phyloP scores from a whole-genome alignment of 2,888 invertebrate genomes.

The Eristalinus sepulchralis region DNA sequence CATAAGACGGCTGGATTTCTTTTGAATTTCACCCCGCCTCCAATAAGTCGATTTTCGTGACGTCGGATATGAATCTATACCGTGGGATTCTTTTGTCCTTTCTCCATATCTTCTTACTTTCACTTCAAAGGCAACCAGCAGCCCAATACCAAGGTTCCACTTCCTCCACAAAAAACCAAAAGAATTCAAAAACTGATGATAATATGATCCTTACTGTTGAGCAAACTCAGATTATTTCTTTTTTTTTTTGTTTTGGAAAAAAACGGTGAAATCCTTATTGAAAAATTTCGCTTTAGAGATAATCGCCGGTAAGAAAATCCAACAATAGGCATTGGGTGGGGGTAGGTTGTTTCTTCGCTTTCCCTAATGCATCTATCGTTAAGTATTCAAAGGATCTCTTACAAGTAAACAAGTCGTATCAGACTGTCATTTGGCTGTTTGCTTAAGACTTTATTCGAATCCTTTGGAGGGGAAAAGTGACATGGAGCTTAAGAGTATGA shows the following conservation, averaged over 20 bases:
- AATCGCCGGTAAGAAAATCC: slow-evolving; percentile 62
- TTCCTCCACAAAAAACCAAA: not conserved
- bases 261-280: slow-evolving; percentile 53
- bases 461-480: slow-evolving; percentile 49
- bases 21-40: not conserved
- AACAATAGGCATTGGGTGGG: slow-evolving; percentile 51
- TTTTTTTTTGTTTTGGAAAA: slow-evolving; percentile 14
- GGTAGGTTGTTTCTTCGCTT: slow-evolving; percentile 38
- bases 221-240: slow-evolving; percentile 56
- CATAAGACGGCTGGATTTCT: slow-evolving; percentile 28
- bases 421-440: slow-evolving; percentile 55
- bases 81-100: slow-evolving; percentile 56
- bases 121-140: slow-evolving; percentile 50
- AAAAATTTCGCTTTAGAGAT: slow-evolving; percentile 62
- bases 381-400: slow-evolving; percentile 54
- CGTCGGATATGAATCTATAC: slow-evolving; percentile 46
- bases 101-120: slow-evolving; percentile 2
- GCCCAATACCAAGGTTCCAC: slow-evolving; percentile 14
- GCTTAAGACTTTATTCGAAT: slow-evolving; percentile 46
- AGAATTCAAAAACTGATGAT: slow-evolving; percentile 53
- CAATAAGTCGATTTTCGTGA: slow-evolving; percentile 52
- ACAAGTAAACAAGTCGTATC: slow-evolving; percentile 59
- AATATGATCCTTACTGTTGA: slow-evolving; percentile 61
- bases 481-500: slow-evolving; percentile 34
- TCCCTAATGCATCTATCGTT: slow-evolving; percentile 56